phyloP scores from a whole-genome alignment of 2,797 vertebrate species.

The Anabas testudineus region DNA sequence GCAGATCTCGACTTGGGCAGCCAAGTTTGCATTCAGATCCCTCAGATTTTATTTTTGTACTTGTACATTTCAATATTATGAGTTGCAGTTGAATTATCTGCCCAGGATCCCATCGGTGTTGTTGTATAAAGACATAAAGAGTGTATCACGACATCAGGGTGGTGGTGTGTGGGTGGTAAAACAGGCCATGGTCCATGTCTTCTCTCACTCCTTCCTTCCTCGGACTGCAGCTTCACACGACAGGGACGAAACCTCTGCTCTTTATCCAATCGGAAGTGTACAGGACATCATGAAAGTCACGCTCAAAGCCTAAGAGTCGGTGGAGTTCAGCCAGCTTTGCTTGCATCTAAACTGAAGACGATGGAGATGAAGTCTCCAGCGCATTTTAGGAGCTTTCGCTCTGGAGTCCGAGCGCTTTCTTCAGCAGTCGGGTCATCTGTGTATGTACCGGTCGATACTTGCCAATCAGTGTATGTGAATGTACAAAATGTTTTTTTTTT shows the following conservation, averaged over 20 bases:
- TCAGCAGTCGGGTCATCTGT: constrained; percentile 63
- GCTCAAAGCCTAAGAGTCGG: constrained; percentile 39
- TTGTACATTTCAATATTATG: constrained; percentile 76
- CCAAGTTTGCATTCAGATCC: constrained; percentile 63
- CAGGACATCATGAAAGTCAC: constrained; percentile 53
- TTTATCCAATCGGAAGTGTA: constrained; percentile 61
- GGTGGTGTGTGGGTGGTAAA: constrained; percentile 18
- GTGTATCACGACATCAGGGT: constrained; percentile 24
- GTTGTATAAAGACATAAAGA: constrained; percentile 53
- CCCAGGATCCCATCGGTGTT: constrained; percentile 32
- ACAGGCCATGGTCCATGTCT: constrained; percentile 44
- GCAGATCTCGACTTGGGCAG: constrained; percentile 54
- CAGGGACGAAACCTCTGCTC: constrained; percentile 52
- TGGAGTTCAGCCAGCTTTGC: constrained; percentile 72
- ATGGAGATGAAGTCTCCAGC: constrained; percentile 38
- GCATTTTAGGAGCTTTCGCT: constrained; percentile 48
- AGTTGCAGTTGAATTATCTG: constrained; percentile 69
- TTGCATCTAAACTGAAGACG: constrained; percentile 63
- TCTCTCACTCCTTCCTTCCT: constrained; percentile 55
- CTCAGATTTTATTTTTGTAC: constrained; percentile 88
- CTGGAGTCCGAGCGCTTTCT: constrained; percentile 49
- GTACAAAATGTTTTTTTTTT: constrained; percentile 74
- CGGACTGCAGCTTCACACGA: constrained; percentile 43
- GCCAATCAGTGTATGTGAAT: constrained; percentile 83
- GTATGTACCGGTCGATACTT: constrained; percentile 72